Evolutionary conservation across 2,888 invertebrate species (phyloP).

Genomic region (Byasa hedistus): DNA sequence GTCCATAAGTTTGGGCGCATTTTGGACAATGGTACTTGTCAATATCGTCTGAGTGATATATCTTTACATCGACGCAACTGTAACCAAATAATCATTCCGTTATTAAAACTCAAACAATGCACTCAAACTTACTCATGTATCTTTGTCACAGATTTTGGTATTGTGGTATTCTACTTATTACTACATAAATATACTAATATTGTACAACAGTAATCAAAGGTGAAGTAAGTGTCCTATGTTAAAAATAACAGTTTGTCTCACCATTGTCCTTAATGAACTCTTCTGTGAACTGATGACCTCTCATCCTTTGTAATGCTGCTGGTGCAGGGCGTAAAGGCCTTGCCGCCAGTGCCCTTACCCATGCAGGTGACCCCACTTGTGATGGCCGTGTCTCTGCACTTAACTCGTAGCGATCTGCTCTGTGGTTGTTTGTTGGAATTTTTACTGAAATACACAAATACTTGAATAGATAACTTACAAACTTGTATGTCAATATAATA

Average conservation of each 20-base stretch:
- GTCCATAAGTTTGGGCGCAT: constrained; percentile 87
- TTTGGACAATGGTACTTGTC: constrained; percentile 92
- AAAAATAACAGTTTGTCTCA: constrained; percentile 37
- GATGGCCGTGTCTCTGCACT: constrained; percentile 67
- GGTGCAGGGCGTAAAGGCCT: constrained; percentile 58
- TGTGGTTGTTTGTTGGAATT: constrained; percentile 74
- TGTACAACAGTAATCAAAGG: too few relatives aligned
- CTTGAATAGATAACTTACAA: too few relatives aligned
- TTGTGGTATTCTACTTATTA: too few relatives aligned
- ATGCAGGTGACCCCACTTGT: constrained; percentile 72
- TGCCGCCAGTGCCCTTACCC: constrained; percentile 67
- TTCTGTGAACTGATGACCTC: constrained; percentile 67
- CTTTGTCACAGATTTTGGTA: too few relatives aligned
- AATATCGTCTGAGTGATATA: constrained; percentile 88
- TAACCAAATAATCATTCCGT: constrained; percentile 47
- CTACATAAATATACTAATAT: too few relatives aligned
- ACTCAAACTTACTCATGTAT: not conserved
- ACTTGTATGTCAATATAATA: too few relatives aligned
- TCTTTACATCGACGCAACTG: constrained; percentile 89
- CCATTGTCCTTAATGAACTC: constrained; percentile 73
- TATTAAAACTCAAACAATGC: not conserved
- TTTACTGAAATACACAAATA: constrained; percentile 59
- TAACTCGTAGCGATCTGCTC: constrained; percentile 74
- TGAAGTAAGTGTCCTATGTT: too few relatives aligned
- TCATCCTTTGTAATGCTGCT: constrained; percentile 57